Base-by-base conservation (phyloP, 1,140 invertebrate species). In the Drepana arcuata region DNA sequence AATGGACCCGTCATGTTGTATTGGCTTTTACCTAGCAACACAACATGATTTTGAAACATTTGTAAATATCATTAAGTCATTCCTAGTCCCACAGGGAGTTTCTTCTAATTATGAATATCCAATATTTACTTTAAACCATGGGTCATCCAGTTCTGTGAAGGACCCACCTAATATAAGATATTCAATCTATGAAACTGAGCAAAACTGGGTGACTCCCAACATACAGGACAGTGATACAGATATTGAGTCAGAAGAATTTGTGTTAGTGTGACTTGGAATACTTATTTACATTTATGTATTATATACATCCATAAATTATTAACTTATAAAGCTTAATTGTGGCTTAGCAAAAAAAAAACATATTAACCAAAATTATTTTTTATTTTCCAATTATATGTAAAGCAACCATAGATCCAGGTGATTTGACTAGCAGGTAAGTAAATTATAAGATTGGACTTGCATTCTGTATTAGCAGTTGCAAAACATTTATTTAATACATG, bases 1-100 rank as follows among this genome's bases (percentile, higher is more conserved):
- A 81, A 94, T 97, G 90, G 95, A 97, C 85, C 95, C 95, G 1
- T 95, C 93, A 35, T 96, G 94, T 75, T 94, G 95, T 50, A 89
- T 96, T 26, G 95, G 94, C n/a, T 97, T 97, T 73, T 95, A 93
- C 77, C 92, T 93, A 58, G 83, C 87, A 26, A 90, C 89, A 35
- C 88, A 88, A 80, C 84, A 87, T 35, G 91, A 95, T 45, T 94
- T 96, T 78, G 86, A 93, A 38, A 89, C 85, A 29, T 92, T 95
- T 68, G 74, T 91, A 21, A 88, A 91, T 65, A 85, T 85, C 37
- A 88, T 92, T 14, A 86, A 89, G 66, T 85, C 88, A 58, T 74
- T 84, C 43, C 51, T 80, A 34, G 42, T 86, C 64, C 45, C 81
- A 85, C 90, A 88, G 84, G 67, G 80, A 87, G 52, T 85, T 85